Percentiles rank a stretch among this genome's conserved stretches.
phyloP scores from a whole-genome alignment of 2,888 invertebrate genomes.

The Acanthosoma haemorrhoidale region DNA sequence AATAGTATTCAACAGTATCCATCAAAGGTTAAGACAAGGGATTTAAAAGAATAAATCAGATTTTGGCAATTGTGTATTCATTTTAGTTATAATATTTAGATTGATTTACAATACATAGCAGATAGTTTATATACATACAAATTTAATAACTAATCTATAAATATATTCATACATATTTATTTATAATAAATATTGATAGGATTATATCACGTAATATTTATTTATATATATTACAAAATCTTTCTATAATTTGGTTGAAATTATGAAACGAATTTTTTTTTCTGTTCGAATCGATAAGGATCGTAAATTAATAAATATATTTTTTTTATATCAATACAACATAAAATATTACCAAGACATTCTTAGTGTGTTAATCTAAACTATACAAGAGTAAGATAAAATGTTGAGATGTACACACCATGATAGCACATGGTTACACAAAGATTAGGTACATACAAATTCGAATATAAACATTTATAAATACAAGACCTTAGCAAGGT shows the following conservation, averaged over 20 bases:
- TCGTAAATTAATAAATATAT: no score
- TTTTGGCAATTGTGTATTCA: background rate
- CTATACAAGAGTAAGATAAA: no score
- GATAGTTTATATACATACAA: background rate
- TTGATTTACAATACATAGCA: background rate
- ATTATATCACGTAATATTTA: background rate
- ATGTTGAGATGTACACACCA: no score
- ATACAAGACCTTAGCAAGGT: conserved; percentile 10
- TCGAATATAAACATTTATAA: conserved; percentile 20
- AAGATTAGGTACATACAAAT: background rate
- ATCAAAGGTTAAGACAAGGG: no score
- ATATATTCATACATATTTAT: background rate
- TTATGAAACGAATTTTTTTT: background rate
- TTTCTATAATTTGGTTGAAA: background rate
- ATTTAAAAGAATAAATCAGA: no score
- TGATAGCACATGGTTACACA: background rate
- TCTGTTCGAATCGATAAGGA: no score
- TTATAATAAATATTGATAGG: background rate
- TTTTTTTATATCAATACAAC: no score
- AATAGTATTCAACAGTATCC: no score
- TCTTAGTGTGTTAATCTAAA: no score
- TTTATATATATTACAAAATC: background rate
- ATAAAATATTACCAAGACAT: no score
- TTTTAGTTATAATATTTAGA: background rate
- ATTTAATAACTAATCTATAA: background rate